phyloP scores from a whole-genome alignment of 2,797 vertebrate species.

The Poeciliopsis paucimaculata region DNA sequence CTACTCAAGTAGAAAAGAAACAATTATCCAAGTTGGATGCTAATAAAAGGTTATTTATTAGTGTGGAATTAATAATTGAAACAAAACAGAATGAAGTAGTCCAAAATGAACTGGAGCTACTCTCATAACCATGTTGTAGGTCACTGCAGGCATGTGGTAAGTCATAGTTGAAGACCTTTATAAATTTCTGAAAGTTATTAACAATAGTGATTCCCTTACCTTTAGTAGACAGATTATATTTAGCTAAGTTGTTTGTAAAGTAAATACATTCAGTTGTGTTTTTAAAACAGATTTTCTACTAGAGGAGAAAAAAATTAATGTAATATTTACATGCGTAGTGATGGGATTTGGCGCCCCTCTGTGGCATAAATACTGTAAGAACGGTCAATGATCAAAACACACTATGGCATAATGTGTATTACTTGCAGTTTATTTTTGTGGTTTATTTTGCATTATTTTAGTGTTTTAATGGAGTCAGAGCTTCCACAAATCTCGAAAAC shows the following conservation, averaged over 20 bases:
- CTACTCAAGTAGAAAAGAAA: not conserved
- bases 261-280: not conserved
- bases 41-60: not conserved
- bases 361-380: not conserved
- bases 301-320: not conserved
- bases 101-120: not conserved
- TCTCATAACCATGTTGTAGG: not conserved
- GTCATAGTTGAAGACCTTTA: not conserved
- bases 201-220: not conserved
- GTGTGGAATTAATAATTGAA: not conserved
- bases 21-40: not conserved
- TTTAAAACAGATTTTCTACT: not conserved
- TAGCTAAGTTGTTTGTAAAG: not conserved
- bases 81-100: not conserved
- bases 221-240: not conserved
- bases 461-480: too few species aligned
- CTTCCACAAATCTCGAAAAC: not conserved
- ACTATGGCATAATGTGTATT: too few species aligned
- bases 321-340: not conserved
- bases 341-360: not conserved
- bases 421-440: not conserved
- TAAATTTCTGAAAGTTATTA: not conserved
- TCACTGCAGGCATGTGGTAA: not conserved
- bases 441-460: not conserved
- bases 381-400: not conserved